Conservation (phyloP, 2,797 vertebrate species). For the Cuculus canorus region DNA sequence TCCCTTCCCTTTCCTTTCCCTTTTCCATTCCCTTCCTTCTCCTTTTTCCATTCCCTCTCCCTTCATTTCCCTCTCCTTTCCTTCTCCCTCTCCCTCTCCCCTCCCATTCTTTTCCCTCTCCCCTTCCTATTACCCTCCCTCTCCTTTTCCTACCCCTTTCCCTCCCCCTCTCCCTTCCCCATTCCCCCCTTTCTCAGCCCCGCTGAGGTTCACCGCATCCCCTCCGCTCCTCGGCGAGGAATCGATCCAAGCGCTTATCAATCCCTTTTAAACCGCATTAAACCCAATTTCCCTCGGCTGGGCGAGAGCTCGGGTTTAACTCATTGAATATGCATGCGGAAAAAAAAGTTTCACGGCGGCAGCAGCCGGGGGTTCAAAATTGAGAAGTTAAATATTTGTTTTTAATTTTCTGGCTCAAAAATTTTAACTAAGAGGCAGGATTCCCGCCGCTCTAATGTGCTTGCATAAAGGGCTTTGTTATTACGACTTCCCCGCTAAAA, state of each 20-base stretch:
- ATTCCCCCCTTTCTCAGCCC: not conserved
- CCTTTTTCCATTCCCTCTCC: no score
- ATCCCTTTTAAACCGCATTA: not conserved
- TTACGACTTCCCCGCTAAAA: conserved; percentile 52
- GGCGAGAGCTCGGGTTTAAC: not conserved
- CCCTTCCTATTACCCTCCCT: no score
- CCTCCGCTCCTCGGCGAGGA: not conserved
- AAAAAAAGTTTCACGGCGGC: conserved; percentile 47
- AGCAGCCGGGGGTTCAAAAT: conserved; percentile 60
- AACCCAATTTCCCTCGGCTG: conserved; percentile 1
- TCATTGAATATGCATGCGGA: conserved; percentile 57
- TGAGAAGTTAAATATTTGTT: conserved; percentile 81
- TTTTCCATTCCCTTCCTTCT: no score
- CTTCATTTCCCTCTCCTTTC: no score
- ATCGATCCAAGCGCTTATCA: not conserved
- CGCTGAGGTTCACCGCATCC: not conserved
- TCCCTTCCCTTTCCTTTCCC: no score
- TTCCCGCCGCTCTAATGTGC: conserved; percentile 57
- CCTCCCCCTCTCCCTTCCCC: no score
- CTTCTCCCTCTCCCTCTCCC: no score
- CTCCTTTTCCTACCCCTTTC: no score
- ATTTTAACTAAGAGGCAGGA: conserved; percentile 66
- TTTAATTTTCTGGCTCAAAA: conserved; percentile 82
- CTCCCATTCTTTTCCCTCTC: no score
- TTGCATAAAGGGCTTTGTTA: conserved; percentile 57